phyloP scores from a whole-genome alignment of 2,797 vertebrate genomes.

The Acanthurus leucopareius region DNA sequence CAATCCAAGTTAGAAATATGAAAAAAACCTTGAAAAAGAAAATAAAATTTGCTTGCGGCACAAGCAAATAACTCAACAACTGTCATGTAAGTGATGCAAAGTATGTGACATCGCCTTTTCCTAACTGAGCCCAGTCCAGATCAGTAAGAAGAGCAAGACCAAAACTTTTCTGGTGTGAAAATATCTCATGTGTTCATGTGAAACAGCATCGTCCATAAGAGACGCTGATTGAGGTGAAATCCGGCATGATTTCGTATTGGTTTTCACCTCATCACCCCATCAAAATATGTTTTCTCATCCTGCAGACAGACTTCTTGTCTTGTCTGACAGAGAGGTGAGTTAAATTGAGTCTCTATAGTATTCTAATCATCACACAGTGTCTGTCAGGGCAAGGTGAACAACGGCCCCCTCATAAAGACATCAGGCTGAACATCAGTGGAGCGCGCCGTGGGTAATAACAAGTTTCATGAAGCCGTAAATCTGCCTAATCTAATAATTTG shows the following conservation, averaged over 20 bases:
- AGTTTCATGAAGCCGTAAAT: conserved; percentile 87
- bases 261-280: conserved; percentile 3
- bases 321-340: conserved; percentile 62
- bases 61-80: background rate
- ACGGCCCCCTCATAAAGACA: conserved; percentile 83
- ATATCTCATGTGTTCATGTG: background rate
- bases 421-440: conserved; percentile 82
- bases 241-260: background rate
- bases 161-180: background rate
- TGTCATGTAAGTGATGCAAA: background rate
- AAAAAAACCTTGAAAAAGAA: background rate
- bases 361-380: conserved; percentile 72
- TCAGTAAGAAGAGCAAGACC: background rate
- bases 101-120: background rate
- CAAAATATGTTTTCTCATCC: conserved; percentile 49
- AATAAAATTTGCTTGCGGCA: no score
- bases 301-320: conserved; percentile 29
- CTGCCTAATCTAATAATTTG: conserved; percentile 86
- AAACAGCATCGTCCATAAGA: background rate
- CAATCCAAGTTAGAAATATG: background rate
- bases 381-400: conserved; percentile 82
- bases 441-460: conserved; percentile 81
- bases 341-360: conserved; percentile 64
- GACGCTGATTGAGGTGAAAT: background rate
- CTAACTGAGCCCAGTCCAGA: background rate